These are phyloP conservation scores for Stercorarius parasiticus DNA, from an alignment of 2,113 vertebrate species.

Conservation along the genomic window DNA sequence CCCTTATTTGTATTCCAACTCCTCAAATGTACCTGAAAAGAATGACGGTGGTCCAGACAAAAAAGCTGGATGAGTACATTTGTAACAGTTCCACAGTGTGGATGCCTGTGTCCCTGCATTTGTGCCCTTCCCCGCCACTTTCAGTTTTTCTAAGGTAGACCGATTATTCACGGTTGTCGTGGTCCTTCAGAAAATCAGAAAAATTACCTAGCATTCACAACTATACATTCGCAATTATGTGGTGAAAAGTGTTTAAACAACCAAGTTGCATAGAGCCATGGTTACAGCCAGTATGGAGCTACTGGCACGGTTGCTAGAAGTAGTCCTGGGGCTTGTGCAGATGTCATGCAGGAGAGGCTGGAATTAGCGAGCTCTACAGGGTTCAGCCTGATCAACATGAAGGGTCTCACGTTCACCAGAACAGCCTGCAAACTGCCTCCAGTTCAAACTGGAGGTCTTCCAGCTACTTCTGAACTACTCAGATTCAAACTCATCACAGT, in stretches of 20 bases:
- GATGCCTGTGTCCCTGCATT: not conserved
- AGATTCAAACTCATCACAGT: not conserved
- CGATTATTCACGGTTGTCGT: not conserved
- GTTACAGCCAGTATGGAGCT: not conserved
- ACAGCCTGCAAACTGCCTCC: not conserved
- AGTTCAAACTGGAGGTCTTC: not conserved
- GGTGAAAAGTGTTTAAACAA: not conserved
- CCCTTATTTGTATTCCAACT: not conserved
- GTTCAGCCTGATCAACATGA: not conserved
- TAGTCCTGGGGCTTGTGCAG: not conserved
- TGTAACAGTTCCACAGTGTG: not conserved
- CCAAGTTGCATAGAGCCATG: not conserved
- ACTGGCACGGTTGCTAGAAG: not conserved
- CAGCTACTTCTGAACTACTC: not conserved
- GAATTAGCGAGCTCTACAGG: not conserved
- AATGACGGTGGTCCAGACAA: accelerated
- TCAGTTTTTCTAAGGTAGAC: not conserved
- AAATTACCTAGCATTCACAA: not conserved
- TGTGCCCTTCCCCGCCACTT: not conserved
- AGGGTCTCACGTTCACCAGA: not conserved
- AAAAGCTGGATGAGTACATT: not conserved
- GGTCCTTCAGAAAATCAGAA: not conserved
- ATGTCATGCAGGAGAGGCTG: not conserved
- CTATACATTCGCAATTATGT: not conserved
- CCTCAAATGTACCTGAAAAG: not conserved